Base-by-base conservation (phyloP, 2,797 vertebrate species). In the Tiaroga cobitis region DNA sequence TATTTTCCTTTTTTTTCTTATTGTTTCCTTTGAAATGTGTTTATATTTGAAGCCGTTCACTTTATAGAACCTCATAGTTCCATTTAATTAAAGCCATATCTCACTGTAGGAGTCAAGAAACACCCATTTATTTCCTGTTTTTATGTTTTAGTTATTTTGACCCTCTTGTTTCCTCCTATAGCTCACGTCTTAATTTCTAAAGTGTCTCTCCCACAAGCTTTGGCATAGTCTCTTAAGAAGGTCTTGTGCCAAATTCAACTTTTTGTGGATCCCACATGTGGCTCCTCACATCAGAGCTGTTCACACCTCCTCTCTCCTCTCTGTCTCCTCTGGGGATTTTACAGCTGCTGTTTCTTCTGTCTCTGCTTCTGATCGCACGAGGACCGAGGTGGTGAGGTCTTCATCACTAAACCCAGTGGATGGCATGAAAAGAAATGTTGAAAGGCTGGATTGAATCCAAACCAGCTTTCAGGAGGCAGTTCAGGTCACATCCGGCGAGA, bases 61-160 rank as follows among this genome's bases (percentile, higher is more conserved):
- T 56, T 21, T 21, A 32, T 34, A 46, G 39, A 43, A 21, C 2
- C 8, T 49, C 43, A 49, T 19, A 29, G 19, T 46, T 73, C 89
- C 92, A 83, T 91, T 93, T 94, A 93, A 94, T 94, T 94, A 93
- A 92, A 92, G 89, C 65, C 61, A 85, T 82, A 90, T 92, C 89
- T 92, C 88, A 56, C 89, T 88, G 46, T 18, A 90, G 82, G 92
- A 86, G 88, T 84, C 85, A 82, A 86, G 86, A n/a, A 56, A 11
- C 16, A 2, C 86, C 88, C 89, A 91, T 92, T 92, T 79, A 69
- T 81, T 69, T 39, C 51, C 46, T 7, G 3, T 59, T 46, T 82
- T 69, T 19, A n/a, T 37, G 18, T 68, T 80, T 80, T 8, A 18
- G 43, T n/a, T 51, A 15, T 32, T 61, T 61, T 63, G 43, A n/a